Evolutionary conservation across 2,888 invertebrate genomes (phyloP).

Genomic region (Junonia oenone): DNA sequence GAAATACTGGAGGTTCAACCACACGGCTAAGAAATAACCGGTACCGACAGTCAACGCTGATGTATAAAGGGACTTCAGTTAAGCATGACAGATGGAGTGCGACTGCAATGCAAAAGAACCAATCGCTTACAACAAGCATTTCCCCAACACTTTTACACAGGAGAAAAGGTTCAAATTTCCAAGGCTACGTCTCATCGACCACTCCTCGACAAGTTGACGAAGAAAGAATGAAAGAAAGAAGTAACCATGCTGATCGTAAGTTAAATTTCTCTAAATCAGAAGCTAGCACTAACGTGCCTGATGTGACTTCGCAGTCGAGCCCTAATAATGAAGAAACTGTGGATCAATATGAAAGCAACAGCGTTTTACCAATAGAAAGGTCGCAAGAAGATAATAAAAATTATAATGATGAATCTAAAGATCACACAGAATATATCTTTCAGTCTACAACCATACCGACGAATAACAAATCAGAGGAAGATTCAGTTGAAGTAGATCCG

Average conservation of each 20-base stretch:
- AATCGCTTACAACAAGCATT: conserved; percentile 31
- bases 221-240: conserved; percentile 39
- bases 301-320: conserved; percentile 18
- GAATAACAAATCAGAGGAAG: conserved; percentile 40
- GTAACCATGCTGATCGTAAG: conserved; percentile 42
- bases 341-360: conserved; percentile 36
- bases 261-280: conserved; percentile 28
- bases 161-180: conserved; percentile 68
- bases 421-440: conserved; percentile 53
- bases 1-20: conserved; percentile 26
- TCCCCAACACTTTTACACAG: conserved; percentile 40
- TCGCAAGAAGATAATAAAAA: conserved; percentile 22
- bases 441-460: conserved; percentile 37
- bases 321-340: conserved; percentile 34
- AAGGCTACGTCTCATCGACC: conserved; percentile 51
- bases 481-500: conserved; percentile 39
- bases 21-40: conserved; percentile 51
- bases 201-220: conserved; percentile 37
- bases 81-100: conserved; percentile 67
- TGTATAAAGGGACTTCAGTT: conserved; percentile 67
- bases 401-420: conserved; percentile 44
- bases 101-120: conserved; percentile 39
- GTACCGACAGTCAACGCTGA: conserved; percentile 63
- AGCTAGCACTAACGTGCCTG: conserved; percentile 25
- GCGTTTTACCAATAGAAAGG: conserved; percentile 29